Evolutionary conservation across 2,113 vertebrate species (phyloP), one percentile per base, ranked within the genome.

Genomic region (Oenanthe oenanthe): DNA sequence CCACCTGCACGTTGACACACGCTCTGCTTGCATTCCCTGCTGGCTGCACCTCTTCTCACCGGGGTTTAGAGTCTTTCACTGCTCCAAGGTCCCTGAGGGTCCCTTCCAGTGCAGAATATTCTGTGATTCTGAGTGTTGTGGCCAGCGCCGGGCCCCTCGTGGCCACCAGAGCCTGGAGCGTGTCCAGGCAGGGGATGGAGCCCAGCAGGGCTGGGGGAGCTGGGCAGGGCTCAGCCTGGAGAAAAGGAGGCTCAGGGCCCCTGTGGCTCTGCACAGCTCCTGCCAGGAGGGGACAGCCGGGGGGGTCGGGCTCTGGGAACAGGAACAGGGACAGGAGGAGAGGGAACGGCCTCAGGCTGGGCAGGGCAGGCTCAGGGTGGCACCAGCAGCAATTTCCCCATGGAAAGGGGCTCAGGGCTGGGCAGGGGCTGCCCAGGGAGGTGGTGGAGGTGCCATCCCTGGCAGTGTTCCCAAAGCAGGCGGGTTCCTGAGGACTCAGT

Each of bases 151-250:
- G 32, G 6, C 4, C 9, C 6, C 3, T 13, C 34, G 1, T 12
- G 18, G 3, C 34, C 4, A 66, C 48, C 9, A 45, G 22, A 5
- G 60, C 0, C 1, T 6, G 19, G 21, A 22, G 32, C 1, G 1
- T 57, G 67, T 5, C 20, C 26, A 66, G 66, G 58, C 0, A 48
- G 66, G 42, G 57, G 62, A 36, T 57, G 50, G 66, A 79, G 50
- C 57, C 9, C 54, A 54, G 63, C 4, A 70, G 73, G 16, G 13
- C 57, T 65, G 85, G 79, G 75, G 50, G 50, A 73, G 51, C 85
- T 73, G 85, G 25, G 5, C 17, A 84, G 53, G 51, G 60, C 67
- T 80, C 3, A 80, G 60, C 5, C 60, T 88, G 85, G 51, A 80
- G 60, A 0, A 80, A 66, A 73, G 86, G 60, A 88, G 85, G 60